Evolutionary conservation across 1,140 invertebrate species (phyloP).

Genomic region (Hycleus cichorii): DNA sequence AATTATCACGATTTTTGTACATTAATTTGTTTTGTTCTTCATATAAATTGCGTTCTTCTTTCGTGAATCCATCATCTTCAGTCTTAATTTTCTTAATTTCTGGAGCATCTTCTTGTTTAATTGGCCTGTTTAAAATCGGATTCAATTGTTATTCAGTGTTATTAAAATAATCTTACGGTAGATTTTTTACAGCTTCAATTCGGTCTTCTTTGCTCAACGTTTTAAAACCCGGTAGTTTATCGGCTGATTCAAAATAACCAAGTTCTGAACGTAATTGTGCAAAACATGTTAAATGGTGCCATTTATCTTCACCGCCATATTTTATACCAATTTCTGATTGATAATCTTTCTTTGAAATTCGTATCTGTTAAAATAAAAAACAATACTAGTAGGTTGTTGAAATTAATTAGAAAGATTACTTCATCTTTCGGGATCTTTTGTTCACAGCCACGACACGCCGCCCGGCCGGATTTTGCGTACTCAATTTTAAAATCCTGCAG

Average conservation of each 20-base stretch:
- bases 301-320: conserved; percentile 73
- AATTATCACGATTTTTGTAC: conserved; percentile 55
- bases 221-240: conserved; percentile 66
- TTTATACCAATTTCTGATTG: conserved; percentile 70
- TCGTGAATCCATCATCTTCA: conserved; percentile 49
- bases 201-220: conserved; percentile 69
- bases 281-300: conserved; percentile 94
- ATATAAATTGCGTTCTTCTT: conserved; percentile 47
- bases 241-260: conserved; percentile 65
- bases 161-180: conserved; percentile 49
- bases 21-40: conserved; percentile 74
- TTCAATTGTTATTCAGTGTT: not conserved
- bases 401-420: conserved; percentile 19
- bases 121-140: conserved; percentile 39
- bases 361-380: conserved; percentile 40
- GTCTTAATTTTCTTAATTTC: conserved; percentile 60
- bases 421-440: conserved; percentile 80
- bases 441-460: conserved; percentile 78
- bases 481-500: conserved; percentile 71
- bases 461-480: conserved; percentile 81
- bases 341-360: conserved; percentile 82
- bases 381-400: not conserved
- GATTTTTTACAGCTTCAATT: conserved; percentile 54
- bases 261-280: conserved; percentile 65
- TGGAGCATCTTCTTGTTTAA: conserved; percentile 51